Evolutionary conservation across 2,888 invertebrate species (phyloP).

Genomic region (Phengaris alcon): DNA sequence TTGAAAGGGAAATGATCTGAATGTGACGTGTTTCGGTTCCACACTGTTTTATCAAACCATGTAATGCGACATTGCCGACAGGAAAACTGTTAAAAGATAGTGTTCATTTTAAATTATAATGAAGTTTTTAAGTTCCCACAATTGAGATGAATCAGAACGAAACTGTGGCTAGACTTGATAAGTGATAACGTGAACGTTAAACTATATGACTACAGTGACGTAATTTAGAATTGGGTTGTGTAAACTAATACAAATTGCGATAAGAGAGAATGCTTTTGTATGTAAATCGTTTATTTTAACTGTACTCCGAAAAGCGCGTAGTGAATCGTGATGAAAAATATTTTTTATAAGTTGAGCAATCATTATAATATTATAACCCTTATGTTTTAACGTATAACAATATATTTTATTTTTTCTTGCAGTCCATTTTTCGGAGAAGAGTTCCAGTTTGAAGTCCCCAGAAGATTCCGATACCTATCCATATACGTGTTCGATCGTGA

Average conservation of each 20-base stretch:
- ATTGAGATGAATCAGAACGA: slow-evolving; percentile 25
- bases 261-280: slow-evolving; percentile 8
- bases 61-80: not conserved
- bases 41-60: not conserved
- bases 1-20: not conserved
- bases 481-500: slow-evolving; percentile 94
- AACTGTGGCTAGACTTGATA: slow-evolving; percentile 21
- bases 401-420: slow-evolving; percentile 50
- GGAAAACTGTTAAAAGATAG: not conserved
- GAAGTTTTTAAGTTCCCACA: slow-evolving; percentile 10
- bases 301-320: not conserved
- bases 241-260: slow-evolving; percentile 18
- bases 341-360: no score
- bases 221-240: slow-evolving; percentile 19
- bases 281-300: slow-evolving; percentile 4
- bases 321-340: no score
- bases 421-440: slow-evolving; percentile 96
- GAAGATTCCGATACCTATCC: slow-evolving; percentile 92
- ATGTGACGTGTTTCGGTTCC: not conserved
- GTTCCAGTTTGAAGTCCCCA: slow-evolving; percentile 94
- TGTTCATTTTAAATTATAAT: not conserved
- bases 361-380: no score
- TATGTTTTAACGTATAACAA: no score
- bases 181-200: slow-evolving; percentile 17
- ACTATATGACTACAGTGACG: slow-evolving; percentile 4